Percentiles rank a stretch among this genome's conserved stretches.
These are phyloP conservation scores for Euplexia lucipara DNA, from an alignment of 2,888 invertebrate species.

Conservation along the genomic window DNA sequence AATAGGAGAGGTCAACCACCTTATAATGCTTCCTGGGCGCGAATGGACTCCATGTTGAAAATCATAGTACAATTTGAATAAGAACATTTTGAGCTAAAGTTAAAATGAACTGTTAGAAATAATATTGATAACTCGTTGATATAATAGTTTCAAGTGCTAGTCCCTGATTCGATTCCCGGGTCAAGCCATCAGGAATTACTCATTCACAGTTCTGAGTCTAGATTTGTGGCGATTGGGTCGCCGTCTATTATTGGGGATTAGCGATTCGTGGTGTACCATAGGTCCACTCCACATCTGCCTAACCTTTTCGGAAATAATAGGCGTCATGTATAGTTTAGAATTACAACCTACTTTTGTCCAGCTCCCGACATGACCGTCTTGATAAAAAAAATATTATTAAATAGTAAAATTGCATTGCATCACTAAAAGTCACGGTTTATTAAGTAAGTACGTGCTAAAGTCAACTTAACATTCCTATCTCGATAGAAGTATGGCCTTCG, in stretches of 20 bases:
- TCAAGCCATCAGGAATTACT: too few species aligned
- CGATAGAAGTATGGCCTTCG: constrained; percentile 24
- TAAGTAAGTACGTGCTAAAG: constrained; percentile 43
- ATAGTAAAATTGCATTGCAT: neutral
- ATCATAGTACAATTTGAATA: neutral
- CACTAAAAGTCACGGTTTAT: constrained; percentile 24
- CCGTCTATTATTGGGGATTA: too few species aligned
- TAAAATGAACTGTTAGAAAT: neutral
- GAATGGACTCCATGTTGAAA: constrained; percentile 14
- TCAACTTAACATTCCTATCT: constrained; percentile 11
- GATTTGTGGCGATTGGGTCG: too few species aligned
- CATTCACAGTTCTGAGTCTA: too few species aligned
- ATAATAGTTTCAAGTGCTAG: too few species aligned
- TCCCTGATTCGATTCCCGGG: too few species aligned
- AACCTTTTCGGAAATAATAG: too few species aligned
- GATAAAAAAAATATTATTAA: constrained; percentile 16
- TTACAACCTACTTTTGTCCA: too few species aligned
- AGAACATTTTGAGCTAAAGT: neutral
- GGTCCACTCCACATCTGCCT: too few species aligned
- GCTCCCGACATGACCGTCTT: neutral
- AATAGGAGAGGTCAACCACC: constrained; percentile 40
- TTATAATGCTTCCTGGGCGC: constrained; percentile 28
- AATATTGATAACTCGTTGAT: too few species aligned
- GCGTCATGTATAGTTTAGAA: too few species aligned
- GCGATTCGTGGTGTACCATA: too few species aligned